Evolutionary conservation across 2,797 vertebrate species (phyloP), one percentile per base, ranked within the genome.

Genomic region (Peromyscus nudipes): DNA sequence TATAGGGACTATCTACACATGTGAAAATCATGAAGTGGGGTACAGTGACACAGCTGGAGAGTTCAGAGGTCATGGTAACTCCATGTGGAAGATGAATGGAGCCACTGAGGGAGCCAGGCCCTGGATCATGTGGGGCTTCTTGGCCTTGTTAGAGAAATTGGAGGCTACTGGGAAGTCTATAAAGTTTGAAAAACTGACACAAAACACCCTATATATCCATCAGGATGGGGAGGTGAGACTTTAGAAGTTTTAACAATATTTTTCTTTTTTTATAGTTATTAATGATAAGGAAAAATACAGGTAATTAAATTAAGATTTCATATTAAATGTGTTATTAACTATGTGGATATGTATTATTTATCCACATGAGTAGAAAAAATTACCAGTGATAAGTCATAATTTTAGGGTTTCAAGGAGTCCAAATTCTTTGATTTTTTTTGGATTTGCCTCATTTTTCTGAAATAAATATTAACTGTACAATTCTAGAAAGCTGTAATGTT

Each of bases 211-310:
- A 23, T 67, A 13, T 82, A 25, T 34, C 14, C 62, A 88, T 49
- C 52, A 92, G 73, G 89, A 93, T 14, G 27, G 49, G 34, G 83
- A 77, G 25, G 1, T 25, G 83, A 77, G 34, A 1, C 29, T 95
- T 96, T 96, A 67, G 27, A 95, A 77, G 81, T 95, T 73, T 37
- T 60, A 34, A 31, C n/a, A 71, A 29, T 82, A 88, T 10, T 94
- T 95, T 93, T 91, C 10, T 49, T 89, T 73, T 40, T 88, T 92
- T 77, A 69, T 62, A 88, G 89, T 92, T 84, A 69, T 94, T 79
- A 73, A 31, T 86, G 86, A 29, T 6, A 49, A 76, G 4, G 37
- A 65, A 64, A 93, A 95, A 77, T 46, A 67, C 23, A 81, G 40
- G 1, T n/a, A 85, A 67, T 9, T 85, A 46, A 11, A 34, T 84